These are phyloP conservation scores for Leucophenga montana DNA, from an alignment of 2,888 invertebrate species.

Conservation along the genomic window DNA sequence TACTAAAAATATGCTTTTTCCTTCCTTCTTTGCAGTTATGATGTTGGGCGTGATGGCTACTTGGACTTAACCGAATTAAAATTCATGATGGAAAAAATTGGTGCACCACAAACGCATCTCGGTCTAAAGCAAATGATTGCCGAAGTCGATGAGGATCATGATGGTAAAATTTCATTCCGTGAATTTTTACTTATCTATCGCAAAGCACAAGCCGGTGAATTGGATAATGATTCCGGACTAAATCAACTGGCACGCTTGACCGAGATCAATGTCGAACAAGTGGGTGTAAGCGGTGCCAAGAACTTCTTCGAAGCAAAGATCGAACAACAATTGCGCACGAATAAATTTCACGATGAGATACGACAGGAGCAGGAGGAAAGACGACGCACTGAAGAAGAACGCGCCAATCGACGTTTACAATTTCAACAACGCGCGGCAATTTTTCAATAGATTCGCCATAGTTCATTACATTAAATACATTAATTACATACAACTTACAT, in stretches of 20 bases:
- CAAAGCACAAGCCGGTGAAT: constrained; percentile 93
- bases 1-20: background rate
- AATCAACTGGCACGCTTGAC: constrained; percentile 88
- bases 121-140: constrained; percentile 95
- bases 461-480: no score
- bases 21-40: constrained; percentile 81
- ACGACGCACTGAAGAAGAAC: constrained; percentile 87
- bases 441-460: constrained; percentile 76
- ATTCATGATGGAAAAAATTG: constrained; percentile 96
- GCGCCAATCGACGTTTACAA: constrained; percentile 83
- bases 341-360: constrained; percentile 94
- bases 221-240: constrained; percentile 89
- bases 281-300: constrained; percentile 95
- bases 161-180: constrained; percentile 90
- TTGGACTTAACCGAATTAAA: constrained; percentile 93
- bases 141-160: constrained; percentile 90
- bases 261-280: constrained; percentile 94
- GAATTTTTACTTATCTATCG: constrained; percentile 87
- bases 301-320: constrained; percentile 98
- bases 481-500: background rate
- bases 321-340: constrained; percentile 85
- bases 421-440: constrained; percentile 92
- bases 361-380: constrained; percentile 93
- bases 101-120: constrained; percentile 96
- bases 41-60: constrained; percentile 90